These are phyloP conservation scores for Drepana arcuata DNA, from an alignment of 1,140 invertebrate genomes.

Conservation along the genomic window DNA sequence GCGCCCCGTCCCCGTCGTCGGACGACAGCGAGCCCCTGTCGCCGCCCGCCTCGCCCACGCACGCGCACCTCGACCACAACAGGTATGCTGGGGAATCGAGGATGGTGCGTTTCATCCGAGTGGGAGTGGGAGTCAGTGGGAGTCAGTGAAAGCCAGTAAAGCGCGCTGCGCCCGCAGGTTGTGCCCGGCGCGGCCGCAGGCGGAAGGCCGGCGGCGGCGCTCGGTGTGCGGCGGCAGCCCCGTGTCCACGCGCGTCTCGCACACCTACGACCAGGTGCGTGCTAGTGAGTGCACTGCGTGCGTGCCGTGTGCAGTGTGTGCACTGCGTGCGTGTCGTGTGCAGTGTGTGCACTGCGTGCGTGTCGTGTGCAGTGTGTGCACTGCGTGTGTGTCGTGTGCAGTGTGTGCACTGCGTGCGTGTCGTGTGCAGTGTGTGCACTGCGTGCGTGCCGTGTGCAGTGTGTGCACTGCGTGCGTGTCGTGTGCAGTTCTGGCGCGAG, in stretches of 20 bases:
- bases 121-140: background rate
- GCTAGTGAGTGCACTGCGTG: background rate
- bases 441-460: conserved; percentile 77
- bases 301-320: conserved; percentile 1
- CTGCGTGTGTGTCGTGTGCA: background rate
- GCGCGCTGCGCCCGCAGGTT: conserved; percentile 42
- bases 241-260: conserved; percentile 73
- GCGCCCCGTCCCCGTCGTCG: conserved; percentile 13
- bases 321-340: too few relatives aligned
- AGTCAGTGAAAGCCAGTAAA: background rate
- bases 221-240: conserved; percentile 91
- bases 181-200: conserved; percentile 83
- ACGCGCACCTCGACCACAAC: conserved; percentile 19
- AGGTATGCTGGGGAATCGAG: conserved; percentile 11
- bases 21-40: conserved; percentile 41
- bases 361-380: conserved; percentile 54
- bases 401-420: background rate
- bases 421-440: conserved; percentile 4
- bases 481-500: conserved; percentile 77
- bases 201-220: conserved; percentile 82
- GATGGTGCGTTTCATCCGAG: background rate
- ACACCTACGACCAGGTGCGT: conserved; percentile 77
- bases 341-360: too few relatives aligned
- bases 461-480: conserved; percentile 56
- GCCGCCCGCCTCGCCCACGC: conserved; percentile 40